A percentile compares a stretch with the other conserved stretches of the same genome.
These are phyloP conservation scores for Anadara kagoshimensis DNA, from an alignment of 1,140 invertebrate species.

Conservation along the genomic window DNA sequence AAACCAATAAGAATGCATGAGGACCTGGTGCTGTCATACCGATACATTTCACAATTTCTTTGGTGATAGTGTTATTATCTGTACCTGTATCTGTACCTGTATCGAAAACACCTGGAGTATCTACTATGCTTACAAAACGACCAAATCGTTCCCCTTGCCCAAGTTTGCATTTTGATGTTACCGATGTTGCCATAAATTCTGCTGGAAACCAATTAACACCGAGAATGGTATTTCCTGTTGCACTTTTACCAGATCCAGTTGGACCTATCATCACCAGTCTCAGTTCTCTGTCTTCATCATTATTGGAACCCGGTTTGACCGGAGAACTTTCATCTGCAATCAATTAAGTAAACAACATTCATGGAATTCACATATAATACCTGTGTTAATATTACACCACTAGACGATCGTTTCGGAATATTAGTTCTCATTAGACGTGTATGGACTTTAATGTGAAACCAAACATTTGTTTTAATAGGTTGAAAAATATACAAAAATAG, in stretches of 20 bases:
- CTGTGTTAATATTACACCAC: no score
- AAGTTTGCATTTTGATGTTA: neutral
- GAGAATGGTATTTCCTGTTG: conserved; percentile 6
- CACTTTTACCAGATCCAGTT: conserved; percentile 10
- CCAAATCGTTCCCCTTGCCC: neutral
- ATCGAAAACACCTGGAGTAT: conserved; percentile 40
- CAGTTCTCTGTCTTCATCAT: neutral
- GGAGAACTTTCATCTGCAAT: no score
- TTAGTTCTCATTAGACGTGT: no score
- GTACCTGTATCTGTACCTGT: conserved; percentile 19
- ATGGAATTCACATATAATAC: no score
- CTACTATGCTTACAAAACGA: neutral
- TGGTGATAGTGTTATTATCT: conserved; percentile 17
- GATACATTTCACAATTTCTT: conserved; percentile 38
- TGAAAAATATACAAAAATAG: no score
- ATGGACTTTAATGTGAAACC: no score
- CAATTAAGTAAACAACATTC: no score
- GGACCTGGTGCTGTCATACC: conserved; percentile 40
- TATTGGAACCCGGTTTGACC: no score
- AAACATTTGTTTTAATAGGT: no score
- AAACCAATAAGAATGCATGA: conserved; percentile 38
- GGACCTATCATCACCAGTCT: neutral
- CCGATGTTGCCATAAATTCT: neutral
- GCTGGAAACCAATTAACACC: neutral
- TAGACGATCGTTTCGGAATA: no score